Conservation (phyloP, 2,113 vertebrate species). For the Octodon degus region DNA sequence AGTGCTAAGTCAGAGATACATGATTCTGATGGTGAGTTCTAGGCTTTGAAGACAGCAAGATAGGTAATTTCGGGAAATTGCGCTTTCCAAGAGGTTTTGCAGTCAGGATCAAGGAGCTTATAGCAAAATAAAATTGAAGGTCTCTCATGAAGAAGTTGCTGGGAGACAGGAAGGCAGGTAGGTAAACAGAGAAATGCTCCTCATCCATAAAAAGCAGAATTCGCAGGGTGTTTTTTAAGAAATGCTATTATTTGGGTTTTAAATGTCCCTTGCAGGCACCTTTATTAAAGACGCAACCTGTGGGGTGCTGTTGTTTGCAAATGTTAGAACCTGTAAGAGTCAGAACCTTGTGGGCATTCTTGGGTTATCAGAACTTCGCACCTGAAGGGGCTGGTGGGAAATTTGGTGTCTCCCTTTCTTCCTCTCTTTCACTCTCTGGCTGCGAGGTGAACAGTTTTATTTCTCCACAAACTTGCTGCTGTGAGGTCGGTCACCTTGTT, state of each 20-base stretch:
- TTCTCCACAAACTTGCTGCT: not conserved
- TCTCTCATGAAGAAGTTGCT: not conserved
- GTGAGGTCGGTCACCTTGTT: not conserved
- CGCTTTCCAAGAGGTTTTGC: not conserved
- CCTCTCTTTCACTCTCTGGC: not conserved
- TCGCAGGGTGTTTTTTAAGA: not conserved
- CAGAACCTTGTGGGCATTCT: not conserved
- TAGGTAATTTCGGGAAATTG: not conserved
- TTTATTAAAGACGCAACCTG: not conserved
- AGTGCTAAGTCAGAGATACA: not conserved
- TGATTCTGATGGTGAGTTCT: not conserved
- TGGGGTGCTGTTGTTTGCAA: not conserved
- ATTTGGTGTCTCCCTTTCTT: not conserved
- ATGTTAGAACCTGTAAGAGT: not conserved
- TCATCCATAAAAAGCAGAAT: too few species aligned
- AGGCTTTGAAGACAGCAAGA: not conserved
- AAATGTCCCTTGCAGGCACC: not conserved
- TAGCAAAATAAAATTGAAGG: not conserved
- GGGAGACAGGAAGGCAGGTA: not conserved
- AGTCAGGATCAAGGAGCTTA: not conserved
- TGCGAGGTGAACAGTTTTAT: not conserved
- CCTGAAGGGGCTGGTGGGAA: not conserved
- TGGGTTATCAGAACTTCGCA: too few species aligned
- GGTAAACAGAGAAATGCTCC: not conserved
- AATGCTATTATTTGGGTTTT: not conserved